Evolutionary conservation across 1,140 invertebrate species (phyloP), one percentile per base, ranked within the genome.

Genomic region (Cyclina sinensis): DNA sequence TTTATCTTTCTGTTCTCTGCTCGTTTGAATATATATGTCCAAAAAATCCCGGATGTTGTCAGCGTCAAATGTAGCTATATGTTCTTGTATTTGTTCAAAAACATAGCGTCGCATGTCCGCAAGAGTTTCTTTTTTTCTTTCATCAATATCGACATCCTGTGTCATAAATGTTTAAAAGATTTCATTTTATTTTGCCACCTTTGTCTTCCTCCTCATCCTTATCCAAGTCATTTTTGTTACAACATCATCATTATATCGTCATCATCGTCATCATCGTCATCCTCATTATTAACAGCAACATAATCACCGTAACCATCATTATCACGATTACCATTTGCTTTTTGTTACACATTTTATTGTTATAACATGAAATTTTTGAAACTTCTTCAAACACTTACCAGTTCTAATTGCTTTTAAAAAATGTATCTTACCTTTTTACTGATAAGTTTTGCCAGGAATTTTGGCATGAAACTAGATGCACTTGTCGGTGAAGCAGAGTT

Each of bases 21-120:
- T n/a, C 7, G 59, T 46, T 21, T 68, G 27, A 37, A 82, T 12
- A 43, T 82, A 82, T 9, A 82, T 65, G 59, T 82, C 80, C 5
- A 82, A 16, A 27, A 82, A 82, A 37, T 82, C 80, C 1, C 80
- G 51, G 14, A 82, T 65, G 35, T 68, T 82, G 35, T 27, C 18
- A 35, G 32, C 18, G 39, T 82, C 80, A 68, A 65, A 82, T 27
- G 80, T 43, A 18, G 14, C 37, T 68, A 24, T 35, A 35, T 82
- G 80, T 21, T 82, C 80, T 9, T 62, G 39, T 5, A 82, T 82
- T 48, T 82, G 57, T 24, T 12, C 35, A 43, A 4, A 30, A 5
- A 82, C 32, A 54, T 65, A 82, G 14, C 43, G 9, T 18, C 32
- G n/a, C 57, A 82, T 82, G 11, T 46, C 39, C n/a, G n/a, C 21